Percentiles rank a stretch among this genome's conserved stretches.
These are phyloP conservation scores for Bettongia penicillata DNA, from an alignment of 2,113 vertebrate genomes.

Conservation along the genomic window DNA sequence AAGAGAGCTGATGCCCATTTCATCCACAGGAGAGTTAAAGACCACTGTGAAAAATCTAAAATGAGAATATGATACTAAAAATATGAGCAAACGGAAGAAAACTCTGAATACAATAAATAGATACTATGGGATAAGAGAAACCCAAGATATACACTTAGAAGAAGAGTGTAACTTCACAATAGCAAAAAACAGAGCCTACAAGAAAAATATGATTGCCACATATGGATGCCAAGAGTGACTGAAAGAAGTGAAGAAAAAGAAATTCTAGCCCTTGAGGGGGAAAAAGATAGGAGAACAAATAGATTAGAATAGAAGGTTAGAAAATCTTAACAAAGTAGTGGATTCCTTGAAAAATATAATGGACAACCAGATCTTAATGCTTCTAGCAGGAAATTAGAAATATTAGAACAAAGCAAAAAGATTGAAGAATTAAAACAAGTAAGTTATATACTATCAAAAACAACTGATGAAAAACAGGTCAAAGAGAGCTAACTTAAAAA, in stretches of 20 bases:
- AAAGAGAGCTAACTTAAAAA: neutral
- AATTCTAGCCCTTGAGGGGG: neutral
- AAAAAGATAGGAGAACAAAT: neutral
- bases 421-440: neutral
- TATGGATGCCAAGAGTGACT: neutral
- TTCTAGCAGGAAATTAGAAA: neutral
- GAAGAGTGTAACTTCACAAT: neutral
- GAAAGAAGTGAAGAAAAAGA: neutral
- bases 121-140: neutral
- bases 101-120: neutral
- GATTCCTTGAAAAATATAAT: neutral
- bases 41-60: neutral
- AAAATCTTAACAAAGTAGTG: neutral
- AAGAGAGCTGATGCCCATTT: neutral
- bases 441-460: neutral
- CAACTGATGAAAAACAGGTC: neutral
- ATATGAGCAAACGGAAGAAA: neutral
- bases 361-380: neutral
- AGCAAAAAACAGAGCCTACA: neutral
- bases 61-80: neutral
- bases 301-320: neutral
- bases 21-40: neutral
- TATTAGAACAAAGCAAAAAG: neutral
- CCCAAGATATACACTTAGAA: neutral
- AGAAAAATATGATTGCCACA: neutral